A percentile compares a stretch with the other conserved stretches of the same genome.
Conservation (phyloP, 2,113 vertebrate genomes). For the Gallinago paraguaiae region DNA sequence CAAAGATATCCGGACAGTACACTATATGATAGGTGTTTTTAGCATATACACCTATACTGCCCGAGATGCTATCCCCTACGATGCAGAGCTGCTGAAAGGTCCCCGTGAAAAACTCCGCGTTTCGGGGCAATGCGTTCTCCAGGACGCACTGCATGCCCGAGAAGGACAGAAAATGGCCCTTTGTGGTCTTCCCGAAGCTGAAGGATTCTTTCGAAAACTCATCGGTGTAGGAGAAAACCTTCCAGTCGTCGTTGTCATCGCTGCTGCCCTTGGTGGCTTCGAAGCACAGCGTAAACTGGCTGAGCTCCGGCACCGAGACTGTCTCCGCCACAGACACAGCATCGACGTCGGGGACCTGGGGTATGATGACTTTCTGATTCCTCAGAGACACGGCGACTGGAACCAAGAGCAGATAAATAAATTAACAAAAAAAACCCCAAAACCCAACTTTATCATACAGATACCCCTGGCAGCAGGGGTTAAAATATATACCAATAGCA, state of each 20-base stretch:
- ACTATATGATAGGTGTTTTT: conserved; percentile 60
- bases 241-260: conserved; percentile 77
- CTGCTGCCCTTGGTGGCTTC: conserved; percentile 78
- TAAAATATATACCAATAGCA: neutral
- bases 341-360: conserved; percentile 50
- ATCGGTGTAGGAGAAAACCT: conserved; percentile 82
- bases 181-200: conserved; percentile 73
- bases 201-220: conserved; percentile 47
- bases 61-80: conserved; percentile 75
- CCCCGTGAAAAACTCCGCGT: conserved; percentile 75
- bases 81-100: conserved; percentile 84
- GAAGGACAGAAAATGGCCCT: conserved; percentile 67
- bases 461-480: neutral
- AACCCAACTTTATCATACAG: neutral
- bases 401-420: conserved; percentile 21
- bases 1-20: conserved; percentile 66
- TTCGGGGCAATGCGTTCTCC: conserved; percentile 55
- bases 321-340: conserved; percentile 71
- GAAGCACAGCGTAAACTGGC: conserved; percentile 88
- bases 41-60: conserved; percentile 71
- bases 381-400: conserved; percentile 91
- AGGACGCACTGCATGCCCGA: conserved; percentile 75
- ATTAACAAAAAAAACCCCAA: neutral
- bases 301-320: conserved; percentile 79
- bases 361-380: conserved; percentile 90